phyloP scores from a whole-genome alignment of 2,888 invertebrate species.

The Dynastes tityus region DNA sequence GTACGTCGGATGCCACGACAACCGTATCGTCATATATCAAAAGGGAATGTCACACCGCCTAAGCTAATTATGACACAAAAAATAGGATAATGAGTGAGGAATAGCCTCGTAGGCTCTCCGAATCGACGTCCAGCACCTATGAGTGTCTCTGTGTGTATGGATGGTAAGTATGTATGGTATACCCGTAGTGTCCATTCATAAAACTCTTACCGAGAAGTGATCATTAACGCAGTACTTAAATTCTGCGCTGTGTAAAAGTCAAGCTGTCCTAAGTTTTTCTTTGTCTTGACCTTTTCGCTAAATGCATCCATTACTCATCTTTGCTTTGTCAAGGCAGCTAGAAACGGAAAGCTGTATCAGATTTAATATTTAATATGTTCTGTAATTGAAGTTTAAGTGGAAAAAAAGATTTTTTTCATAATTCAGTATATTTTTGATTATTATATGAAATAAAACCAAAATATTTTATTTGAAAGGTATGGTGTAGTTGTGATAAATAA shows the following conservation, averaged over 20 bases:
- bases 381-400: too few relatives aligned
- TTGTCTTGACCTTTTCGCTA: constrained; percentile 28
- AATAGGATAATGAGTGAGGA: constrained; percentile 47
- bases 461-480: too few relatives aligned
- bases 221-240: constrained; percentile 41
- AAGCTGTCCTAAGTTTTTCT: constrained; percentile 5
- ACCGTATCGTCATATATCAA: constrained; percentile 53
- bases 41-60: constrained; percentile 51
- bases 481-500: too few relatives aligned
- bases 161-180: too few relatives aligned
- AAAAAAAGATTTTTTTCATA: too few relatives aligned
- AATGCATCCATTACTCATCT: not conserved
- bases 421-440: too few relatives aligned
- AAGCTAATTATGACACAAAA: constrained; percentile 51
- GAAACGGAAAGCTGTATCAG: not conserved
- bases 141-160: not conserved
- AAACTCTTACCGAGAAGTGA: constrained; percentile 47
- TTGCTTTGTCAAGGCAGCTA: not conserved
- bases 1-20: constrained; percentile 51
- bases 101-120: constrained; percentile 1
- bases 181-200: constrained; percentile 32
- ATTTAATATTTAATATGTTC: too few relatives aligned
- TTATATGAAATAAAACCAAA: too few relatives aligned
- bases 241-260: constrained; percentile 32
- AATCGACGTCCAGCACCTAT: constrained; percentile 1